Evolutionary conservation across 2,113 vertebrate species (phyloP).

Genomic region (Pelecanoides urinatrix): DNA sequence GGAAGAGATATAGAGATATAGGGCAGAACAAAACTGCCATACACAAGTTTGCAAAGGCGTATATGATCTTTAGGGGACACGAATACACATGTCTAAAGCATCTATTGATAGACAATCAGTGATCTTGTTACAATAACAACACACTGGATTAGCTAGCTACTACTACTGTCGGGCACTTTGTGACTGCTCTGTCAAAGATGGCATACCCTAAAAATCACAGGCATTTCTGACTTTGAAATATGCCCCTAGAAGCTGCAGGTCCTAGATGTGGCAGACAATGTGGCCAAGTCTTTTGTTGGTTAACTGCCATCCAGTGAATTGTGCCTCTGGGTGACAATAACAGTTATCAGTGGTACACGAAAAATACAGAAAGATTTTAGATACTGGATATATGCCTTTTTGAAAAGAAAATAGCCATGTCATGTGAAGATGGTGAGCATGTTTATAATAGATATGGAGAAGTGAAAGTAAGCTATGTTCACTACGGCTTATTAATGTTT

Average conservation of each 20-base stretch:
- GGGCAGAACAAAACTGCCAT: neutral
- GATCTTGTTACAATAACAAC: neutral
- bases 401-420: neutral
- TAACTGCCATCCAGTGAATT: neutral
- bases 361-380: neutral
- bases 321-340: neutral
- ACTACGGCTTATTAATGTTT: neutral
- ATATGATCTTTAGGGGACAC: fast-evolving
- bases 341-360: neutral
- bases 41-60: fast-evolving
- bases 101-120: neutral
- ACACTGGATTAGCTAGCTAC: neutral
- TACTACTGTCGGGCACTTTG: neutral
- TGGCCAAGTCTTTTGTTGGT: neutral
- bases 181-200: neutral
- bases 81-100: neutral
- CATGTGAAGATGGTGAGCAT: neutral
- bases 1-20: neutral
- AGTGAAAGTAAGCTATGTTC: neutral
- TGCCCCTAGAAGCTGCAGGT: neutral
- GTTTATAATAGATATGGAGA: neutral
- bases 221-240: neutral
- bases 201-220: neutral
- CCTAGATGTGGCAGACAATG: neutral
- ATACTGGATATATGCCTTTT: neutral